phyloP scores from a whole-genome alignment of 2,113 vertebrate species.

The Eira barbara region DNA sequence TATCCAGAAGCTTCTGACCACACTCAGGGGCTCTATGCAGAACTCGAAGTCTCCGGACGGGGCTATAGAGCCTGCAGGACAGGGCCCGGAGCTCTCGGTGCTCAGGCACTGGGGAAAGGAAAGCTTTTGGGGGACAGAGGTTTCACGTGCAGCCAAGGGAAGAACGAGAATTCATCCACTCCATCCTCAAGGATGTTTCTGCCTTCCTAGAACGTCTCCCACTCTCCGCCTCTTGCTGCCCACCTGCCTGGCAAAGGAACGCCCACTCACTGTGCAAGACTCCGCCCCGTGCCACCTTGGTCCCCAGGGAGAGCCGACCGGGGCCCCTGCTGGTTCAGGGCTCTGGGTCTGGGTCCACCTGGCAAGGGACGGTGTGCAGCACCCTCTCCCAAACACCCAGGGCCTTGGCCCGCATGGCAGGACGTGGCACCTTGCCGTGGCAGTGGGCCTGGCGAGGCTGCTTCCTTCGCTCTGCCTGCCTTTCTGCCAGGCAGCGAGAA shows the following conservation, averaged over 20 bases:
- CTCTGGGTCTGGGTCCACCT: background rate
- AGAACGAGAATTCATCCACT: accelerated
- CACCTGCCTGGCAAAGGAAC: background rate
- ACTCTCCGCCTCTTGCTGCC: accelerated
- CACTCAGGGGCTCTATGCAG: background rate
- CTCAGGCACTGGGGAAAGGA: background rate
- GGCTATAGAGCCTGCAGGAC: accelerated
- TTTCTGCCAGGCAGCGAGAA: slow-evolving; percentile 1
- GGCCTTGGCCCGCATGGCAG: background rate
- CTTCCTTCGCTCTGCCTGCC: background rate
- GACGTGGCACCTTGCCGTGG: background rate
- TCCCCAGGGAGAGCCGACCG: background rate
- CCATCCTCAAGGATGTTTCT: accelerated
- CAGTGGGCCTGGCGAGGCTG: background rate
- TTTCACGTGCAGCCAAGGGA: accelerated
- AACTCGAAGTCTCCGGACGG: accelerated
- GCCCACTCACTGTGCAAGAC: accelerated
- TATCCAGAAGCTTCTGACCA: background rate
- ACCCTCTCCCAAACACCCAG: background rate
- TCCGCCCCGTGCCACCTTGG: accelerated
- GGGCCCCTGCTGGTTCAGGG: accelerated
- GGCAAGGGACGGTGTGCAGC: accelerated
- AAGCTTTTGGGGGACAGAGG: background rate
- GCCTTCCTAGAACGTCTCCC: background rate
- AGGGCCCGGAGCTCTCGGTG: no score